Evolutionary conservation across 2,888 invertebrate genomes (phyloP).

Genomic region (Elegia similella): DNA sequence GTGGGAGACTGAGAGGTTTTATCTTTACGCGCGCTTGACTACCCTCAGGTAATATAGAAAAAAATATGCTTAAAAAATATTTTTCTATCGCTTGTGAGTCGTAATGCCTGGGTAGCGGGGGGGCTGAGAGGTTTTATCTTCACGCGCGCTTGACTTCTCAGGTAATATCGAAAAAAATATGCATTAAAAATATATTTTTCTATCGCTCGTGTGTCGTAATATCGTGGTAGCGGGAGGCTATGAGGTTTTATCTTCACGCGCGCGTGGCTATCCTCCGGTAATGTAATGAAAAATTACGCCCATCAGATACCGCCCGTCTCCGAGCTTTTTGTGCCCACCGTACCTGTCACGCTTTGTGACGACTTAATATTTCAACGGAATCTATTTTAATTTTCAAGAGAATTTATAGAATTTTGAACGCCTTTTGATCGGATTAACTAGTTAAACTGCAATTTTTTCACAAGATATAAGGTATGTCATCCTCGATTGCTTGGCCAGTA

Average conservation of each 20-base stretch:
- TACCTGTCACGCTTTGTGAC: slow-evolving; percentile 20
- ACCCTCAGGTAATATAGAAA: too few species aligned
- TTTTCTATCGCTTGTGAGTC: background rate
- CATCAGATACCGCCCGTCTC: slow-evolving; percentile 67
- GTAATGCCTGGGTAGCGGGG: too few species aligned
- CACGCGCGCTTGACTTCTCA: too few species aligned
- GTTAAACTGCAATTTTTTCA: too few species aligned
- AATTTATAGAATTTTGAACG: too few species aligned
- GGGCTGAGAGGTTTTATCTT: background rate
- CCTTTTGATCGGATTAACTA: too few species aligned
- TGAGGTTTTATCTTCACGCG: slow-evolving; percentile 76
- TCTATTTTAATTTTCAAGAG: background rate
- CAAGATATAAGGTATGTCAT: too few species aligned
- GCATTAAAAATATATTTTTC: background rate
- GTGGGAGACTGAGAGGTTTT: too few species aligned
- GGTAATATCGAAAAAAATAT: background rate
- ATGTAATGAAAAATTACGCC: slow-evolving; percentile 81
- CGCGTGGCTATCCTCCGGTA: slow-evolving; percentile 72
- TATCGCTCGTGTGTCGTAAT: slow-evolving; percentile 30
- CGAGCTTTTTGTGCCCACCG: slow-evolving; percentile 40
- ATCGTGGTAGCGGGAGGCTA: slow-evolving; percentile 55
- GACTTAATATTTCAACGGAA: slow-evolving; percentile 18
- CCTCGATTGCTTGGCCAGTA: too few species aligned
- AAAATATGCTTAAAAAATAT: background rate
- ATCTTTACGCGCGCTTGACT: too few species aligned